A percentile compares a stretch with the other conserved stretches of the same genome.
phyloP scores from a whole-genome alignment of 2,113 vertebrate species.

The Pluvianellus socialis region DNA sequence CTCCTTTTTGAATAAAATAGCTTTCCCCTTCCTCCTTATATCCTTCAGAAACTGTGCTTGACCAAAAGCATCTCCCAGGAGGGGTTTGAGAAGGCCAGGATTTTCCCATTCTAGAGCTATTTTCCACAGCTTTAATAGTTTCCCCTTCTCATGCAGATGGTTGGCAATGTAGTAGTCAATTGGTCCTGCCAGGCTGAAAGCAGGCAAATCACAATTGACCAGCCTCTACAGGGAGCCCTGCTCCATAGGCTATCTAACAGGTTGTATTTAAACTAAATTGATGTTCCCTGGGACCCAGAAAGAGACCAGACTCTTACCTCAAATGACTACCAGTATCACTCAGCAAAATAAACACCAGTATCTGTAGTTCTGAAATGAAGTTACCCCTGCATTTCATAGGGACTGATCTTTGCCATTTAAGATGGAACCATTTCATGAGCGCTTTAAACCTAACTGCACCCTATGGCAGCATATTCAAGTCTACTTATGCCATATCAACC shows the following conservation, averaged over 20 bases:
- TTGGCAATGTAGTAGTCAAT: not conserved
- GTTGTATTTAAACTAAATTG: not conserved
- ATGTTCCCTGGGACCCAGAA: not conserved
- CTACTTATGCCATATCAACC: not conserved
- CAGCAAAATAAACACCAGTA: not conserved
- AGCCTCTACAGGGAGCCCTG: not conserved
- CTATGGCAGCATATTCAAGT: not conserved
- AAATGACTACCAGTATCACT: not conserved
- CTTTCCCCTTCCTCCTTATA: not conserved
- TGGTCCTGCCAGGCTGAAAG: not conserved
- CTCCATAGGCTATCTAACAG: not conserved
- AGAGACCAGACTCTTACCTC: not conserved
- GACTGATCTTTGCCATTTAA: not conserved
- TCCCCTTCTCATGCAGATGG: not conserved
- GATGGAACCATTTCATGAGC: not conserved
- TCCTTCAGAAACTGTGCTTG: not conserved
- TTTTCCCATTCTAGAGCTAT: not conserved
- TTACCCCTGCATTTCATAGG: not conserved
- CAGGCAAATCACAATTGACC: not conserved
- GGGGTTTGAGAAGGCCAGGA: not conserved
- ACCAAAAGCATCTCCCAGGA: not conserved
- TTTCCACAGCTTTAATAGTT: not conserved
- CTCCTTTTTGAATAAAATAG: not conserved
- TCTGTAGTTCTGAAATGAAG: not conserved
- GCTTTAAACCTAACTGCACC: not conserved